These are phyloP conservation scores for Sebastes minor DNA, from an alignment of 2,797 vertebrate genomes.

Conservation along the genomic window DNA sequence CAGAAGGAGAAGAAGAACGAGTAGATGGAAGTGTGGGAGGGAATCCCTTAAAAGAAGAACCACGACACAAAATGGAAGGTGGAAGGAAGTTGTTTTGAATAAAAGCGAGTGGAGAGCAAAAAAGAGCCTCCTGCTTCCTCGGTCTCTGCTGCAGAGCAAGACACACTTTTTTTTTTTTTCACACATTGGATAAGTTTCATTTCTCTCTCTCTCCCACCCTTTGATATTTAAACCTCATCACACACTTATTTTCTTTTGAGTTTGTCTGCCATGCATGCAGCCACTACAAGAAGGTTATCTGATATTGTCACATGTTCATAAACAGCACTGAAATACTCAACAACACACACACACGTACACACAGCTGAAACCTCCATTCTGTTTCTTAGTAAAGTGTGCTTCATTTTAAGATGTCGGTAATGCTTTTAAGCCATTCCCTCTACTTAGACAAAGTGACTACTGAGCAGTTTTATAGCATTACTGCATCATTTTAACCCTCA, in stretches of 20 bases:
- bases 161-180: conserved; percentile 8
- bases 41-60: background rate
- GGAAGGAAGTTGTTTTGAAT: conserved; percentile 32
- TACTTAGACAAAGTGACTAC: conserved; percentile 55
- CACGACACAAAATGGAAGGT: background rate
- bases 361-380: background rate
- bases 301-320: background rate
- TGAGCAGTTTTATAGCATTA: conserved; percentile 62
- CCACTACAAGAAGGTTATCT: conserved; percentile 2
- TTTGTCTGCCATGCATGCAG: conserved; percentile 32
- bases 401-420: conserved; percentile 31
- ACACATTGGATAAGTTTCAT: conserved; percentile 29
- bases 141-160: conserved; percentile 29
- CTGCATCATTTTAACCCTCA: conserved; percentile 37
- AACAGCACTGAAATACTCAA: background rate
- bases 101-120: background rate
- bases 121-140: conserved; percentile 13
- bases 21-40: conserved; percentile 50
- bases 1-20: conserved; percentile 99
- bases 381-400: conserved; percentile 17
- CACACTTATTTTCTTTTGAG: background rate
- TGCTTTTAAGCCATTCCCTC: conserved; percentile 57
- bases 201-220: conserved; percentile 4
- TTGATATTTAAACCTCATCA: conserved; percentile 17
- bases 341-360: background rate